A percentile compares a stretch with the other conserved stretches of the same genome.
Evolutionary conservation across 2,113 vertebrate genomes (phyloP).

Genomic region (Sebastes fasciatus): DNA sequence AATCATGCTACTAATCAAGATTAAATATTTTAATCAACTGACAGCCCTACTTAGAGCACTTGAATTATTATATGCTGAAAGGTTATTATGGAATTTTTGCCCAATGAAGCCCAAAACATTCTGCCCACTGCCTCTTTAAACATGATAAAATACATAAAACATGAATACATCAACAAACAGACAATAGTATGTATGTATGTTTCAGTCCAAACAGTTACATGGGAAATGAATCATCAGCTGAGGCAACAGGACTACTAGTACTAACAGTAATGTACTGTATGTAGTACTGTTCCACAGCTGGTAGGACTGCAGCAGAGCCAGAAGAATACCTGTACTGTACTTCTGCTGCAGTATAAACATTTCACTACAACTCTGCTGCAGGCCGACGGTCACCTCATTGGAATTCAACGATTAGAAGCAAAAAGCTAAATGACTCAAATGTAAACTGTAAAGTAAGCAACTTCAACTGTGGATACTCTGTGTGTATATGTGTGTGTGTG

Average conservation of each 20-base stretch:
- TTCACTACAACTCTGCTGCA: background rate
- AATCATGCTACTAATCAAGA: no score
- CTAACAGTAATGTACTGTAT: background rate
- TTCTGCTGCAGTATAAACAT: constrained; percentile 12
- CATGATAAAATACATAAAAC: background rate
- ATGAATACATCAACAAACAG: background rate
- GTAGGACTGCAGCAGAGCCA: background rate
- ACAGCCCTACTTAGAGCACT: no score
- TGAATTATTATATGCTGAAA: no score
- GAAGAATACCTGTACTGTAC: background rate
- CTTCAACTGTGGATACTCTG: constrained; percentile 1
- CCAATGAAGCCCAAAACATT: no score
- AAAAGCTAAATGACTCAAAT: constrained; percentile 31
- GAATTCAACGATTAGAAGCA: constrained; percentile 31
- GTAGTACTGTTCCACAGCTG: background rate
- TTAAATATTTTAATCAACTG: no score
- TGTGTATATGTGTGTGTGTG: background rate
- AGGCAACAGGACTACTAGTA: background rate
- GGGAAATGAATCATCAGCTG: background rate
- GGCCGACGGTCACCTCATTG: constrained; percentile 17
- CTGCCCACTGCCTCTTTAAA: background rate
- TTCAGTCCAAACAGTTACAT: background rate
- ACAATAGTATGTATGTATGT: background rate
- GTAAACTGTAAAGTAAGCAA: constrained; percentile 48
- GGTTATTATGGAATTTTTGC: no score